Evolutionary conservation across 2,113 vertebrate species (phyloP), one percentile per base, ranked within the genome.

Genomic region (Epinephelus moara): DNA sequence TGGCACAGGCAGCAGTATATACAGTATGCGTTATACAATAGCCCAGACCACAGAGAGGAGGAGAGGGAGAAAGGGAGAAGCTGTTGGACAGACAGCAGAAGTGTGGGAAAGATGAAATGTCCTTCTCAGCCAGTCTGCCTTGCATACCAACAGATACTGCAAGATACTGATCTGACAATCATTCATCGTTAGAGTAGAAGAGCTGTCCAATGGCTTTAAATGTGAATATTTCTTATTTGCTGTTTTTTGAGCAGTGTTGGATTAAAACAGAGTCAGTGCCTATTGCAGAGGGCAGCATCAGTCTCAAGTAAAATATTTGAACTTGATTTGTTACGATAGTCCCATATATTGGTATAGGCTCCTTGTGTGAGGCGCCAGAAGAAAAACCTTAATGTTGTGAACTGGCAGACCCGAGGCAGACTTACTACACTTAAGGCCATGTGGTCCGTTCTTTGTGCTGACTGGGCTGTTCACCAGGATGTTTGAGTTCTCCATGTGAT

Each of bases 61-160:
- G 57, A 73, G 42, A 27, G 73, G 66, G 61, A 80, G 63, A 85
- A 33, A 27, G 70, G 66, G 66, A 77, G 63, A 85, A 63, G 49
- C 71, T 40, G 4, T 47, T 74, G 66, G 42, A 81, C 72, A 79
- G 85, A 75, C 53, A 49, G 57, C 47, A 42, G 61, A 81, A 66
- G 69, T 80, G 76, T 86, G 81, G 53, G 76, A 89, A 85, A 85
- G 75, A 85, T 78, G 27, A 66, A 86, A 84, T 75, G 62, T 83
- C 69, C 81, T 67, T 68, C 15, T 63, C 52, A 55, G 63, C n/a
- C 55, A 56, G 49, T 68, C 27, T 6, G 19, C 42, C 4, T 49
- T 47, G 27, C 17, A 57, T n/a, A 50, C 55, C 25, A 40, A 30
- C 67, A 70, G 52, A 77, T 70, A 45, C 33, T 40, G 47, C 10